phyloP scores from a whole-genome alignment of 2,888 invertebrate genomes.

The Trissoscelio sp. region DNA sequence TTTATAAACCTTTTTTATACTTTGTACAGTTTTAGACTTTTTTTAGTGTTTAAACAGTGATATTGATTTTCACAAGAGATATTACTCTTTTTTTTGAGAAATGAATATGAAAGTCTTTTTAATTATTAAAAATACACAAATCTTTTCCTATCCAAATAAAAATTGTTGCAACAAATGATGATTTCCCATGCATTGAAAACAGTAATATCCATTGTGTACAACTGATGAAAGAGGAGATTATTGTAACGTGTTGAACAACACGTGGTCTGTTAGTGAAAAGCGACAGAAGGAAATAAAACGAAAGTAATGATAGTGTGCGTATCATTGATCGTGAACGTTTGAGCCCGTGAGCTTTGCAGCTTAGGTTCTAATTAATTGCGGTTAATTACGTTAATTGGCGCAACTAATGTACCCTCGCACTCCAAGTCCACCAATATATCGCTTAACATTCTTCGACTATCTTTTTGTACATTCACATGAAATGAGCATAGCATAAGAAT shows the following conservation, averaged over 20 bases:
- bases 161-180: too few relatives aligned
- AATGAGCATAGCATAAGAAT: background rate
- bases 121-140: too few relatives aligned
- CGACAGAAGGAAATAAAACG: conserved; percentile 17
- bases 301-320: conserved; percentile 18
- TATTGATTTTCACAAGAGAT: too few relatives aligned
- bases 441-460: conserved; percentile 2
- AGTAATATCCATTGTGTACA: conserved; percentile 12
- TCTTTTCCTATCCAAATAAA: too few relatives aligned
- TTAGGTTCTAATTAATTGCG: conserved; percentile 50
- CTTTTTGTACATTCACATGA: background rate
- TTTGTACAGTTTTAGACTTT: too few relatives aligned
- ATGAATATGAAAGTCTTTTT: too few relatives aligned
- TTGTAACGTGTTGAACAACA: conserved; percentile 16
- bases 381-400: conserved; percentile 54
- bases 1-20: too few relatives aligned
- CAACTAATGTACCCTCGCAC: conserved; percentile 27
- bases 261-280: conserved; percentile 20
- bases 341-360: conserved; percentile 14
- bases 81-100: too few relatives aligned
- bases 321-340: conserved; percentile 17
- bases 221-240: conserved; percentile 16
- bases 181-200: background rate
- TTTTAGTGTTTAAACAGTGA: too few relatives aligned
- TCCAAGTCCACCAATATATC: conserved; percentile 9